phyloP scores from a whole-genome alignment of 2,888 invertebrate species.

The Tridacna gigas region DNA sequence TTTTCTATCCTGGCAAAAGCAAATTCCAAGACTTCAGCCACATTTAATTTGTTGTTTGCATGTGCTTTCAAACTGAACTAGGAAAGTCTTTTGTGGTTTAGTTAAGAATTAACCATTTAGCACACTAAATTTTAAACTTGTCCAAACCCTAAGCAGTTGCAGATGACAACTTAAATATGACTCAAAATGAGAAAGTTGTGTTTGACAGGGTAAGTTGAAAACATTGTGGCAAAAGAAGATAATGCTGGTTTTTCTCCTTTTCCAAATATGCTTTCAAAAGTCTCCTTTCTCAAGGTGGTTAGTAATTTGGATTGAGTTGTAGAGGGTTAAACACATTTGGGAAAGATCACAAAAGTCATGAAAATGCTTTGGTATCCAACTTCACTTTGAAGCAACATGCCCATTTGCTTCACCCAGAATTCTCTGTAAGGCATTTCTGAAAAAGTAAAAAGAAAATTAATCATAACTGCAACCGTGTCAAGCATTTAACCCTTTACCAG shows the following conservation, averaged over 20 bases:
- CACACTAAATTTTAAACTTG: too few relatives aligned
- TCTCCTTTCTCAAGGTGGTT: background rate
- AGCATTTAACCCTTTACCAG: too few relatives aligned
- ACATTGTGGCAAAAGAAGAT: background rate
- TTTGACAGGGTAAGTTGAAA: background rate
- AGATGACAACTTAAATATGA: too few relatives aligned
- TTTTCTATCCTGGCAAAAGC: too few relatives aligned
- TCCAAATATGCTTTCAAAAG: background rate
- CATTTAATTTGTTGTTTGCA: too few relatives aligned
- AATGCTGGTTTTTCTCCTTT: background rate
- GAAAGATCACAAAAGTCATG: background rate
- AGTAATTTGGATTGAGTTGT: background rate
- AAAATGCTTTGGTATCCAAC: background rate
- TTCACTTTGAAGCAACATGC: conserved; percentile 50
- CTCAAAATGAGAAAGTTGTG: too few relatives aligned
- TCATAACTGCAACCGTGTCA: background rate
- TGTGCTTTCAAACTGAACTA: too few relatives aligned
- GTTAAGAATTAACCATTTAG: too few relatives aligned
- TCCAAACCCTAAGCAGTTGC: too few relatives aligned
- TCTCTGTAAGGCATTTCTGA: conserved; percentile 65
- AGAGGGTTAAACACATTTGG: background rate
- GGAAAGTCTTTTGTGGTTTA: too few relatives aligned
- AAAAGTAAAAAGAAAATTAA: conserved; percentile 25
- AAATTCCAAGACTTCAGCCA: too few relatives aligned
- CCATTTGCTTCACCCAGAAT: conserved; percentile 68